Evolutionary conservation across 2,888 invertebrate genomes (phyloP).

Genomic region (Crematogaster levior): DNA sequence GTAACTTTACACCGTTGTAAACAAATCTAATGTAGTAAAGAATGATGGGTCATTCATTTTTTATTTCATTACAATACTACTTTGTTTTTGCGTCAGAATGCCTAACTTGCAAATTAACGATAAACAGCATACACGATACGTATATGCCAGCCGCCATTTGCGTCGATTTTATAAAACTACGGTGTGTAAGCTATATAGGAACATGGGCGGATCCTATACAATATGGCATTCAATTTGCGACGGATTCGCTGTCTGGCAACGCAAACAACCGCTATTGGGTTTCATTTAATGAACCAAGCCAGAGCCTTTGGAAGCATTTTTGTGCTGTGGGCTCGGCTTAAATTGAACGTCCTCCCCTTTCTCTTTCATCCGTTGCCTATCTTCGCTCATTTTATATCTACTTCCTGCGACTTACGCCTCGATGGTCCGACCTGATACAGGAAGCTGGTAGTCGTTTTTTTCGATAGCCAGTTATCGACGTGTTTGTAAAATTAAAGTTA

Average conservation of each 20-base stretch:
- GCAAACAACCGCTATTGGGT: constrained; percentile 83
- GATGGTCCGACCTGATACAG: constrained; percentile 54
- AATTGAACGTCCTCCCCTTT: constrained; percentile 77
- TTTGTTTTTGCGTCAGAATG: constrained; percentile 5
- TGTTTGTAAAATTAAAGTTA: constrained; percentile 12
- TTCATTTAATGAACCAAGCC: constrained; percentile 82
- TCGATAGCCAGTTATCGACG: background rate
- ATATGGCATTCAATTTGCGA: constrained; percentile 82
- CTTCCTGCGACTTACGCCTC: constrained; percentile 73
- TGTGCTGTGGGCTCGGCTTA: constrained; percentile 81
- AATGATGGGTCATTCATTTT: background rate
- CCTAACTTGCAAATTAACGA: constrained; percentile 59
- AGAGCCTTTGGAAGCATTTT: constrained; percentile 81
- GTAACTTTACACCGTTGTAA: background rate
- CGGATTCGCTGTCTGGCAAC: constrained; percentile 81
- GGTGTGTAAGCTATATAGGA: constrained; percentile 55
- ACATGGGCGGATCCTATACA: constrained; percentile 78
- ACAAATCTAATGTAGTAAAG: background rate
- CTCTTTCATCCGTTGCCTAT: constrained; percentile 38
- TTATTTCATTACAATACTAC: constrained; percentile 31
- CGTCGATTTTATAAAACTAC: constrained; percentile 76
- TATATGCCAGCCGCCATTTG: constrained; percentile 83
- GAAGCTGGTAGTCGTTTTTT: constrained; percentile 27
- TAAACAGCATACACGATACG: constrained; percentile 74
- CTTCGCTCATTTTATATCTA: constrained; percentile 70